phyloP scores from a whole-genome alignment of 2,797 vertebrate species.

The Pseudomugil gertrudae region DNA sequence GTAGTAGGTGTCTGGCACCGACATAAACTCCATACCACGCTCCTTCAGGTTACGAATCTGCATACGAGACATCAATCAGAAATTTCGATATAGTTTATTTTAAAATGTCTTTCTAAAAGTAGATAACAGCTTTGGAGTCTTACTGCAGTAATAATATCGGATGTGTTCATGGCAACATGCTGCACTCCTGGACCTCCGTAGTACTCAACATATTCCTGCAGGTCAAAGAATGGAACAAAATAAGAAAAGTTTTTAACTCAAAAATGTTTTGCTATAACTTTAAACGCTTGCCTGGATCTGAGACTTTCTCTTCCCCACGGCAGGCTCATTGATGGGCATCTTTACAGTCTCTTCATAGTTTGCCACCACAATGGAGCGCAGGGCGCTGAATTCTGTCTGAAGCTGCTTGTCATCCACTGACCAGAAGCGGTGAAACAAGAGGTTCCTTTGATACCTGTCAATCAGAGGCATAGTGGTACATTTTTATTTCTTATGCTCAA shows the following conservation, averaged over 20 bases:
- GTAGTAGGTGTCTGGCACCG: slow-evolving; percentile 90
- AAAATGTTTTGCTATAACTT: neutral
- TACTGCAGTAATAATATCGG: slow-evolving; percentile 91
- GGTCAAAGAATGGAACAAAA: neutral
- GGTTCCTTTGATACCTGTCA: slow-evolving; percentile 91
- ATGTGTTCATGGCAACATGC: slow-evolving; percentile 95
- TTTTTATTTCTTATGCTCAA: neutral
- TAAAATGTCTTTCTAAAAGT: neutral
- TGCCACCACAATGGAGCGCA: slow-evolving; percentile 94
- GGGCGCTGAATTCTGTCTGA: slow-evolving; percentile 93
- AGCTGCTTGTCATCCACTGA: slow-evolving; percentile 97
- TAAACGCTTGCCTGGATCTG: slow-evolving; percentile 90
- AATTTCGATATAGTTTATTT: neutral
- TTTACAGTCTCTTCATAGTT: slow-evolving; percentile 97
- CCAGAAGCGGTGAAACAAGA: slow-evolving; percentile 98
- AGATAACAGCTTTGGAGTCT: slow-evolving; percentile 48
- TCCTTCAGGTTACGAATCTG: slow-evolving; percentile 92
- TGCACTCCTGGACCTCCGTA: slow-evolving; percentile 94
- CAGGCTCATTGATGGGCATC: slow-evolving; percentile 98
- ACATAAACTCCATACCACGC: slow-evolving; percentile 92
- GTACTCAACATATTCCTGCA: slow-evolving; percentile 94
- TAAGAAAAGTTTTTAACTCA: neutral
- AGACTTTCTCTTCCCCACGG: slow-evolving; percentile 90
- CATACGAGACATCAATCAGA: slow-evolving; percentile 28
- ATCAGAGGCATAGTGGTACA: neutral